Percentiles rank a stretch among this genome's conserved stretches.
These are phyloP conservation scores for Scytalopus superciliaris DNA, from an alignment of 2,113 vertebrate species.

Conservation along the genomic window DNA sequence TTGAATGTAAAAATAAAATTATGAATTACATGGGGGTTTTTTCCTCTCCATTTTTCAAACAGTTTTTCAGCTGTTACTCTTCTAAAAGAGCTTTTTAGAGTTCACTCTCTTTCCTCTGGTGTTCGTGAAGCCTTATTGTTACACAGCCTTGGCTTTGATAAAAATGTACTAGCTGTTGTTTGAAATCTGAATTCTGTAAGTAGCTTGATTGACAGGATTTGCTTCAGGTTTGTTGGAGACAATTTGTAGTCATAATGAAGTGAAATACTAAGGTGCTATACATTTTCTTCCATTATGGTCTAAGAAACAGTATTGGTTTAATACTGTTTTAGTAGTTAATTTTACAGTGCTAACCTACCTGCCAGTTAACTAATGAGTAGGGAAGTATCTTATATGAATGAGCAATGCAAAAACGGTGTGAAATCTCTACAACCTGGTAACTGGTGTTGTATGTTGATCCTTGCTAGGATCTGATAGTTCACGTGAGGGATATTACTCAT, in stretches of 20 bases:
- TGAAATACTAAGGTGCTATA: not conserved
- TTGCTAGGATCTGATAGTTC: slow-evolving; percentile 87
- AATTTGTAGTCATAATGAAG: not conserved
- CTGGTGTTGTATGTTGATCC: not conserved
- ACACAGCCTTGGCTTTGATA: not conserved
- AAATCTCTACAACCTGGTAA: not conserved
- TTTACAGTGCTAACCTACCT: not conserved
- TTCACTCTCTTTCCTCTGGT: not conserved
- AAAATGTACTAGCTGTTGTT: not conserved
- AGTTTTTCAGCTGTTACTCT: not conserved
- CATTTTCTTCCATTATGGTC: not conserved
- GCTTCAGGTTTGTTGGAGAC: not conserved
- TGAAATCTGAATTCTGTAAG: not conserved
- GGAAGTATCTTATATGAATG: not conserved
- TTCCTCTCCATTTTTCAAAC: not conserved
- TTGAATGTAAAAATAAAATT: not conserved
- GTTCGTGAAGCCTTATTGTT: not conserved
- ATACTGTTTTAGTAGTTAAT: not conserved
- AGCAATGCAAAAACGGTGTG: not conserved
- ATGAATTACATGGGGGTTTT: not conserved
- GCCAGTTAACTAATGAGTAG: not conserved
- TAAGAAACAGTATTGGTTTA: not conserved
- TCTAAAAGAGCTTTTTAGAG: not conserved
- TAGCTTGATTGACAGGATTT: not conserved
- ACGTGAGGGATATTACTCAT: slow-evolving; percentile 91